These are phyloP conservation scores for Dermatemys mawii DNA, from an alignment of 2,113 vertebrate genomes.

Conservation along the genomic window DNA sequence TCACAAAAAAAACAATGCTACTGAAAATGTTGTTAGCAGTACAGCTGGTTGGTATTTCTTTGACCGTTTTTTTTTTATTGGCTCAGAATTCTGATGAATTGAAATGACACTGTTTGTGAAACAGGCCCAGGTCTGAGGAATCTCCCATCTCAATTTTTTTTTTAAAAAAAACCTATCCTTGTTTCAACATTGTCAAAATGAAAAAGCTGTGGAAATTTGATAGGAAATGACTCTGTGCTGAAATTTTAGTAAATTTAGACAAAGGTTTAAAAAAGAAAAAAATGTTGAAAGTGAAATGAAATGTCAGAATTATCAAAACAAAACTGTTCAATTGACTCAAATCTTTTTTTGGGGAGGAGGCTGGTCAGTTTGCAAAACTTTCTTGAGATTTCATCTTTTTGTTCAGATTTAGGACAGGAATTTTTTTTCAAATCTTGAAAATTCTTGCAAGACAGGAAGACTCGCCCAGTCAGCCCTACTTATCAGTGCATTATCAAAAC, in stretches of 20 bases:
- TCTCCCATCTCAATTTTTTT: not conserved
- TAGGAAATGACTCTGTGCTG: not conserved
- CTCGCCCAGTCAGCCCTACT: not conserved
- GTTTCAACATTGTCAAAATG: not conserved
- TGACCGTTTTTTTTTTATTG: not conserved
- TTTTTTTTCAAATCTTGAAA: not conserved
- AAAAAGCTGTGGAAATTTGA: not conserved
- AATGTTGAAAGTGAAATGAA: not conserved
- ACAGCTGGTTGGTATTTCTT: not conserved
- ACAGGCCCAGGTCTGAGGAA: not conserved
- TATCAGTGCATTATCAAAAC: not conserved
- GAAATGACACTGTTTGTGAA: not conserved
- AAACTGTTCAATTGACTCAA: not conserved
- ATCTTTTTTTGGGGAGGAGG: not conserved
- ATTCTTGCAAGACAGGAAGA: not conserved
- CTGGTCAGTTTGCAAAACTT: not conserved
- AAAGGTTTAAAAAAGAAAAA: not conserved
- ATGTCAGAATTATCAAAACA: not conserved
- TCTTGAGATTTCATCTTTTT: not conserved
- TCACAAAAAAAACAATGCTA: not conserved
- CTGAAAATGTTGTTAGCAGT: not conserved
- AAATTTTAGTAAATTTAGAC: not conserved
- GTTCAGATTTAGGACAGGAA: not conserved
- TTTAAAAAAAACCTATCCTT: not conserved
- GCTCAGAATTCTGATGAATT: not conserved